phyloP scores from a whole-genome alignment of 2,888 invertebrate species.

The Drosophila rellima region DNA sequence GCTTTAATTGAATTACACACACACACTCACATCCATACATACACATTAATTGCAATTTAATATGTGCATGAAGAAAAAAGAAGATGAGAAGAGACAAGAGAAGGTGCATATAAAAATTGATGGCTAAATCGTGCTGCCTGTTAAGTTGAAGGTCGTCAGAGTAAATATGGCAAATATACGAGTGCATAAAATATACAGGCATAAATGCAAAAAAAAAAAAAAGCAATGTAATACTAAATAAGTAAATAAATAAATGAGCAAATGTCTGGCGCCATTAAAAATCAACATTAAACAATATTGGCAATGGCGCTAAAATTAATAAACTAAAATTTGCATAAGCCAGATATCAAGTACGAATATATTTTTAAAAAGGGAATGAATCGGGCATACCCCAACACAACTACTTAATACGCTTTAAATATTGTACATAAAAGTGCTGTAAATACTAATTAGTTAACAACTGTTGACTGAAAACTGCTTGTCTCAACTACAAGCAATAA shows the following conservation, averaged over 20 bases:
- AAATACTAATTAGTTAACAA: not conserved
- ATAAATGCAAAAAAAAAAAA: conserved; percentile 12
- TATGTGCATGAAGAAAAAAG: conserved; percentile 29
- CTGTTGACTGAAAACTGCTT: not conserved
- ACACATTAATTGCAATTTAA: conserved; percentile 58
- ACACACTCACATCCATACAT: conserved; percentile 12
- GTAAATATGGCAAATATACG: conserved; percentile 18
- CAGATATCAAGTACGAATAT: not conserved
- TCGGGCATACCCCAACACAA: conserved; percentile 19
- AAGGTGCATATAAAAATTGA: conserved; percentile 46
- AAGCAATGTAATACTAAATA: conserved; percentile 54
- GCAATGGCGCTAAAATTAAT: conserved; percentile 26
- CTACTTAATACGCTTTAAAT: not conserved
- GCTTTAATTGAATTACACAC: conserved; percentile 49
- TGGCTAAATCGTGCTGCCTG: conserved; percentile 56
- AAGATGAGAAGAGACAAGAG: conserved; percentile 9
- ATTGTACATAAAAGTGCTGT: not conserved
- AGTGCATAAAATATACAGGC: conserved; percentile 15
- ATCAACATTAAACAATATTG: conserved; percentile 49
- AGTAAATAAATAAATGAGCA: conserved; percentile 52
- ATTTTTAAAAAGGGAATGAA: not conserved
- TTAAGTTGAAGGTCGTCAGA: conserved; percentile 59
- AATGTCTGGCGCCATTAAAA: conserved; percentile 45
- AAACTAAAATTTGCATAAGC: conserved; percentile 13
- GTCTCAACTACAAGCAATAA: not conserved